A percentile compares a stretch with the other conserved stretches of the same genome.
Evolutionary conservation across 1,140 invertebrate genomes (phyloP).

Genomic region (Dolichoris vasculosae): DNA sequence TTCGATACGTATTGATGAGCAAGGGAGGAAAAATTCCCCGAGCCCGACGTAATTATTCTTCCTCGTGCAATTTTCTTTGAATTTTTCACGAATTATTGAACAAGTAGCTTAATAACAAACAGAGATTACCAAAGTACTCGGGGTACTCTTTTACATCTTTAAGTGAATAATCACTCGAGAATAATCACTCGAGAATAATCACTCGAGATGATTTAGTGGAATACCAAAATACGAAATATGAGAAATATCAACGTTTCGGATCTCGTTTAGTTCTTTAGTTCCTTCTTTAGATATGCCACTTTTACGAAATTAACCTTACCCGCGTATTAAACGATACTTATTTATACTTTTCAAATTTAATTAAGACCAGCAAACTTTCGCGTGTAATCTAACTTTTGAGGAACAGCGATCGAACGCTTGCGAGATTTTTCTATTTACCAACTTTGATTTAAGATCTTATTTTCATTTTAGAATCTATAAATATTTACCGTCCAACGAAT

Average conservation of each 20-base stretch:
- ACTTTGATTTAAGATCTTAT: background rate
- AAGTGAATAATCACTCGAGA: background rate
- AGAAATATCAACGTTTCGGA: background rate
- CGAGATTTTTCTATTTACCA: background rate
- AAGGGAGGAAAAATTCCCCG: conserved; percentile 10
- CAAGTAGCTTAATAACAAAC: conserved; percentile 21
- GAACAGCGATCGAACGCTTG: background rate
- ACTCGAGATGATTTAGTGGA: background rate
- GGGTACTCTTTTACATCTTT: background rate
- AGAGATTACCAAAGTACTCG: background rate
- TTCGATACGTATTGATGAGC: background rate
- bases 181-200: too few species aligned
- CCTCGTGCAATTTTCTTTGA: conserved; percentile 3
- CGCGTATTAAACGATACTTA: background rate
- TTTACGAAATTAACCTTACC: background rate
- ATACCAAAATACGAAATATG: too few species aligned
- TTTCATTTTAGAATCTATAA: background rate
- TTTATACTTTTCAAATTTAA: background rate
- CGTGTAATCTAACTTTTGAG: background rate
- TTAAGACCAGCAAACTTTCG: background rate
- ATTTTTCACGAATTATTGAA: conserved; percentile 6
- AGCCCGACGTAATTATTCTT: background rate
- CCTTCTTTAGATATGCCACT: background rate
- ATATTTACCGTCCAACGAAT: too few species aligned
- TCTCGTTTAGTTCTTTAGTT: too few species aligned